Evolutionary conservation across 2,113 vertebrate species (phyloP).

Genomic region (Gallinago paraguaiae): DNA sequence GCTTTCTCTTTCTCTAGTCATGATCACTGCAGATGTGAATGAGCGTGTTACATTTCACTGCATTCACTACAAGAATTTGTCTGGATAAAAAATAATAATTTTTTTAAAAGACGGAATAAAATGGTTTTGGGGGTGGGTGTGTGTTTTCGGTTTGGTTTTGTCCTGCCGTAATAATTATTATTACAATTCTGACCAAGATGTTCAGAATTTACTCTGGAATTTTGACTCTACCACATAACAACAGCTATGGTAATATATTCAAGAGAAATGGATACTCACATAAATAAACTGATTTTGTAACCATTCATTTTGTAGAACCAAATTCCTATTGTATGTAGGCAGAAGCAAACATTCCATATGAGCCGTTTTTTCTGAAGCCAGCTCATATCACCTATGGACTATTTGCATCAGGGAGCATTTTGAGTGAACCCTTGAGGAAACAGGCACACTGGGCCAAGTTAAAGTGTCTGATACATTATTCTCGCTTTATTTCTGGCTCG

Average conservation of each 20-base stretch:
- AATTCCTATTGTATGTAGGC: background rate
- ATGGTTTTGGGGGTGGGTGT: background rate
- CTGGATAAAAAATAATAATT: slow-evolving; percentile 37
- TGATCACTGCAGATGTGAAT: slow-evolving; percentile 61
- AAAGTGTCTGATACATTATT: background rate
- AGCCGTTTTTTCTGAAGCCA: background rate
- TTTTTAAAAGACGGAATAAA: background rate
- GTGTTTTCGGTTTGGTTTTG: background rate
- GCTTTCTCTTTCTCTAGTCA: slow-evolving; percentile 32
- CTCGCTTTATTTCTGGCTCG: background rate
- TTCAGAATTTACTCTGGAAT: background rate
- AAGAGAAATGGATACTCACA: background rate
- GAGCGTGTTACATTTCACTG: slow-evolving; percentile 21
- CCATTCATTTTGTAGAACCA: background rate
- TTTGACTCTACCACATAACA: background rate
- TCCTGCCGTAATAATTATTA: background rate
- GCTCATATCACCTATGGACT: background rate
- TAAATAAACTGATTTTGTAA: background rate
- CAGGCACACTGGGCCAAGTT: background rate
- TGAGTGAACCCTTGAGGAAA: background rate
- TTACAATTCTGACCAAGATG: background rate
- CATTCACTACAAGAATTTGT: slow-evolving; percentile 22
- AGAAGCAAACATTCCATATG: background rate
- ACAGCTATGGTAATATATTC: background rate
- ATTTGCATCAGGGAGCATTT: background rate